Percentiles rank a stretch among this genome's conserved stretches.
phyloP scores from a whole-genome alignment of 2,113 vertebrate species.

The Fregetta grallaria region DNA sequence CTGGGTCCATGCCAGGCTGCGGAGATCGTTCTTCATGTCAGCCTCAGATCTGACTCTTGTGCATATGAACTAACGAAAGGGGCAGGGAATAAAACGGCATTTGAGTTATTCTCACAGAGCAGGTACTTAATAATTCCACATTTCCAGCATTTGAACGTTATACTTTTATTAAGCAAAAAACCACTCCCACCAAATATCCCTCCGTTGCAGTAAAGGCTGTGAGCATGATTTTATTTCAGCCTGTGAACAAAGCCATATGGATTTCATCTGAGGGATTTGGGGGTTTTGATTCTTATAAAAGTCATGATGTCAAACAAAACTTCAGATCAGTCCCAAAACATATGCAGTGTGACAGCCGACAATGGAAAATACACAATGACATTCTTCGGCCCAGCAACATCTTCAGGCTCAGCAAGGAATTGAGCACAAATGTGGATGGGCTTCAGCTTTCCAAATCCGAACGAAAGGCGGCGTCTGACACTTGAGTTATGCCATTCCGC shows the following conservation, averaged over 20 bases:
- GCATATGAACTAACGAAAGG: constrained; percentile 35
- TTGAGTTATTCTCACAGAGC: constrained; percentile 59
- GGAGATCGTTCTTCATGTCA: constrained; percentile 50
- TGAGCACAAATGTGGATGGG: background rate
- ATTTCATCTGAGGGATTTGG: constrained; percentile 65
- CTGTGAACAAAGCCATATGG: constrained; percentile 70
- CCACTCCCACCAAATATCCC: constrained; percentile 62
- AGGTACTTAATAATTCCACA: constrained; percentile 68
- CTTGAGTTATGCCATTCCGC: background rate
- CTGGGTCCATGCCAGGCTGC: constrained; percentile 51
- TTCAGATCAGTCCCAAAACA: constrained; percentile 59
- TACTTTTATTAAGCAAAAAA: constrained; percentile 59
- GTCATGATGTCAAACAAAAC: constrained; percentile 66
- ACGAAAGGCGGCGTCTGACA: background rate
- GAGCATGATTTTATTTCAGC: constrained; percentile 62
- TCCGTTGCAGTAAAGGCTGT: constrained; percentile 62
- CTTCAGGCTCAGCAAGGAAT: constrained; percentile 28
- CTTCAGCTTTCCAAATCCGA: background rate
- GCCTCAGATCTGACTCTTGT: constrained; percentile 50
- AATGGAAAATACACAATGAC: constrained; percentile 53
- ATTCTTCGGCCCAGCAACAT: background rate
- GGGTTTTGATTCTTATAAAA: constrained; percentile 64
- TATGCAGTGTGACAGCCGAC: constrained; percentile 54
- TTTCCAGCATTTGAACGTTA: constrained; percentile 46
- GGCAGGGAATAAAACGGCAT: constrained; percentile 44